Base-by-base conservation (phyloP, 1,140 invertebrate genomes). In the Sycophaga agraensis region DNA sequence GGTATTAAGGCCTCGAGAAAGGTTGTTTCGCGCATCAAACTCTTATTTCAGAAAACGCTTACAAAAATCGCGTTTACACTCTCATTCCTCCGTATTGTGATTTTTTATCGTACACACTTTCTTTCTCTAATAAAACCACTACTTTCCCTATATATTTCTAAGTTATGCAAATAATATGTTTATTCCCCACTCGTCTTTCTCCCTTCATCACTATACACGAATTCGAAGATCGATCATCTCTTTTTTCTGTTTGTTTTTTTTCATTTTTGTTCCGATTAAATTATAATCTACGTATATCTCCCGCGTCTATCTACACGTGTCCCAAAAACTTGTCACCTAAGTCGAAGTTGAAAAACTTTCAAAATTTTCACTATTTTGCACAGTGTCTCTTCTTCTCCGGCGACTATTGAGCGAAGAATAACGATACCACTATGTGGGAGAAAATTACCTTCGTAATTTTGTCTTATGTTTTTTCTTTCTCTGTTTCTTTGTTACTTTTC, bases 131-230 rank as follows among this genome's bases (percentile, higher is more conserved):
- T 65, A 67, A 78, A 75, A 76, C 73, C 72, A 73, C 75, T 78
- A 78, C 71, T 74, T 70, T 68, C 72, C 72, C 70, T 63, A 65
- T 72, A 77, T 71, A 73, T 63, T 59, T 75, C 70, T 80, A 80
- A 61, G 61, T 78, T 76, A 80, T 77, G 70, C 79, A 78, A 80
- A 78, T 75, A 80, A 78, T 77, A 76, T 77, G 72, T 78, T 70
- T 72, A 58, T 56, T 66, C 37, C 48, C 31, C 40, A 26, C 49
- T 46, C 46, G 40, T 45, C 66, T 59, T 45, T 59, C 42, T 16
- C 58, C 35, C 34, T 50, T 59, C 55, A 1, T 66, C 53, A 28
- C 24, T 54, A 46, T 19, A 39, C 37, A 58, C 28, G 31, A 59
- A 24, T 37, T 45, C 17, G 28, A 17, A 54, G 34, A 53, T 9